phyloP scores from a whole-genome alignment of 2,797 vertebrate genomes.

The Vipera ursinii region DNA sequence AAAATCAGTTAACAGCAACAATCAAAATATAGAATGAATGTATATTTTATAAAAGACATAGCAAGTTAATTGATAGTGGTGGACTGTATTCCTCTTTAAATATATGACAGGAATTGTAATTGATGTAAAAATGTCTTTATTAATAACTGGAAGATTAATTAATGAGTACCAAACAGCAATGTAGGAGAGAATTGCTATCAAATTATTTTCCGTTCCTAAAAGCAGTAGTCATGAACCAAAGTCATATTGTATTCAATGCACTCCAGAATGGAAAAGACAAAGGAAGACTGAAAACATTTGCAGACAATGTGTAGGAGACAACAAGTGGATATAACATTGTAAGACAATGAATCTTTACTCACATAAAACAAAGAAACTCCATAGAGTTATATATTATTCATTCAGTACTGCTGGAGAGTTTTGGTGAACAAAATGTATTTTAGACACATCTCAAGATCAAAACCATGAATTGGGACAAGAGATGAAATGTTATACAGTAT shows the following conservation, averaged over 20 bases:
- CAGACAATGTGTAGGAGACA: conserved; percentile 15
- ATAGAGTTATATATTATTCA: conserved; percentile 4
- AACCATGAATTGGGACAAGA: not conserved
- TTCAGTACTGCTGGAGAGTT: not conserved
- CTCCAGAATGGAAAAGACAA: not conserved
- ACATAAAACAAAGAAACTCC: conserved; percentile 8
- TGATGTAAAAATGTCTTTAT: not conserved
- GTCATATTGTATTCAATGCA: not conserved
- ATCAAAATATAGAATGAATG: not conserved
- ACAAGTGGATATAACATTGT: conserved; percentile 7
- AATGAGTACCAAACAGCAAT: not conserved
- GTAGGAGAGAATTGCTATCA: not conserved
- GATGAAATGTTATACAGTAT: not conserved
- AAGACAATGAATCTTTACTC: conserved; percentile 8
- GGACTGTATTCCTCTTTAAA: not conserved
- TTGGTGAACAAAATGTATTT: conserved; percentile 7
- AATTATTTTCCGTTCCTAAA: not conserved
- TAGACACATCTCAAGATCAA: not conserved
- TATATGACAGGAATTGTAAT: not conserved
- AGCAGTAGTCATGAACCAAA: not conserved
- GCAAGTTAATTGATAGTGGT: not conserved
- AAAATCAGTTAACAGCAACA: not conserved
- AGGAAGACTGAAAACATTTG: not conserved
- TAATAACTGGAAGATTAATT: not conserved
- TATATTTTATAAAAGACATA: not conserved